Base-by-base conservation (phyloP, 2,888 invertebrate genomes). In the Lottia scabra region DNA sequence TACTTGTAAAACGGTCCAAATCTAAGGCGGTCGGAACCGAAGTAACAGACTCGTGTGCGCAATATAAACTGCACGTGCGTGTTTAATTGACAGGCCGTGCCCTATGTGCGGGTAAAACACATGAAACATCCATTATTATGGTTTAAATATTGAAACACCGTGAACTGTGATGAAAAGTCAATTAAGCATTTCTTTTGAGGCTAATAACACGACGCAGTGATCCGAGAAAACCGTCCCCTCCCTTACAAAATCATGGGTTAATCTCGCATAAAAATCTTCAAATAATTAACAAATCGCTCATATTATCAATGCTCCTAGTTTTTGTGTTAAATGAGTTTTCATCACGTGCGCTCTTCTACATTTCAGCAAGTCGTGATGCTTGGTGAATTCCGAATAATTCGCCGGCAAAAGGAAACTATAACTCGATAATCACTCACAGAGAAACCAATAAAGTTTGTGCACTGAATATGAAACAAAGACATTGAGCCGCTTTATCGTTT, bases 401-500 rank as follows among this genome's bases (percentile, higher is more conserved):
- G 56, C 56, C 68, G 23, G 16, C 23, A 62, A 27, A 19, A 46
- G 70, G 70, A 70, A 70, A 48, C 46, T 45, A 70, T 45, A 45
- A 38, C 27, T 38, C 63, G 45, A 70, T 70, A 64, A 46, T 70
- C 38, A 45, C 46, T 27, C n/a, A 27, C 44, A 13, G 27, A 30
- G 65, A 65, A 70, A 70, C 70, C 48, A 70, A 70, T 70, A 70
- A 70, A 45, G 64, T 64, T 38, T 43, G 70, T n/a, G 65, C 27
- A 27, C 30, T 23, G 65, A 64, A 44, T 45, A 70, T 65, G 64
- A 65, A 64, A 70, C 70, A 70, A 70, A 70, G 70, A 45, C 27
- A 44, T 70, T 44, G 45, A 70, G 64, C 65, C 64, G 65, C 43
- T 64, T 65, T 64, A 46, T 45, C 45, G 45, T 70, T 65, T 46